Base-by-base conservation (phyloP, 2,113 vertebrate genomes). In the Empidonax traillii region DNA sequence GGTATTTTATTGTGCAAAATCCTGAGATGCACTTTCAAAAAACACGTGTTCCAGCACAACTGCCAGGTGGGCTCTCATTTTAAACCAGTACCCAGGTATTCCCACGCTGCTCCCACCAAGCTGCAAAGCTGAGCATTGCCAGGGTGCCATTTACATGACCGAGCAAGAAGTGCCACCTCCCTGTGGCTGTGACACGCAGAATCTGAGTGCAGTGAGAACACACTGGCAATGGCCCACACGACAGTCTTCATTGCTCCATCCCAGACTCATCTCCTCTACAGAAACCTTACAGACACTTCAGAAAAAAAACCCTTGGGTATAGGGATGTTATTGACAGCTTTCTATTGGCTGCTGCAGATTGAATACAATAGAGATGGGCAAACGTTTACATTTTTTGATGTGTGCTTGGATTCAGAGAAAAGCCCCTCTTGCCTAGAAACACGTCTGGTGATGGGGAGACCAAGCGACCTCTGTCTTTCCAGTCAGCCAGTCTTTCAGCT, bases 71-170 rank as follows among this genome's bases (percentile, higher is more conserved):
- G 80, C 39, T 25, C 25, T 92, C 27, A 20, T 22, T 85, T 83
- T 35, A 72, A 55, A 71, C 39, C 51, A 76, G 77, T 56, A 75
- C 37, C 27, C 89, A 94, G 75, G 28, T 74, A 79, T 59, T 80
- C 84, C 13, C 39, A 9, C 3, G 10, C 6, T 4, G 13, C 49
- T 87, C 44, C 46, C 62, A 27, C 27, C 55, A 53, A 90, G 15
- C 49, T 1, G 3, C 14, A 52, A 63, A 0, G 0, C 46, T 41
- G 51, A 89, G 47, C 23, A 8, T 8, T 0, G 2, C 71, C 81
- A 82, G 72, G 16, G 25, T n/a, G 47, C 44, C 30, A 55, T 37
- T 82, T 33, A 5, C 74, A 63, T 23, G 22, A 14, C 17, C 18
- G 9, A 88, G 63, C 16, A 39, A 43, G 53, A 24, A 61, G 72